phyloP scores from a whole-genome alignment of 2,888 invertebrate species.

The Pyrgus malvae region DNA sequence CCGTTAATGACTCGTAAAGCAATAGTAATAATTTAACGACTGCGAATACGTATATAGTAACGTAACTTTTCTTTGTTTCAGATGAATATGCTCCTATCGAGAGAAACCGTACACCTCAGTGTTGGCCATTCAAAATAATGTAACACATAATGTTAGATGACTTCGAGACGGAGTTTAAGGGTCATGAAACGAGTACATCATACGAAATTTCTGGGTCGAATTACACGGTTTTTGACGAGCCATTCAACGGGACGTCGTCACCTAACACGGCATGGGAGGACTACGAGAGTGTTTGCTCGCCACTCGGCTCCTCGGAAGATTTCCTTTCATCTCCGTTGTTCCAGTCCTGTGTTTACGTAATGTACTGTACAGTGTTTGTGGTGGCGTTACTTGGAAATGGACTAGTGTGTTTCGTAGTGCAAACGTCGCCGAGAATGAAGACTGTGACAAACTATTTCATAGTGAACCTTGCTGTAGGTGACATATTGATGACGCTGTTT shows the following conservation, averaged over 20 bases:
- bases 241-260: slow-evolving; percentile 38
- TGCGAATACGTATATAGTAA: too few relatives aligned
- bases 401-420: slow-evolving; percentile 92
- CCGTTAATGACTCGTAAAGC: slow-evolving; percentile 23
- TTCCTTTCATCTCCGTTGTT: slow-evolving; percentile 77
- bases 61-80: slow-evolving; percentile 31
- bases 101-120: not conserved
- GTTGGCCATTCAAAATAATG: slow-evolving; percentile 27
- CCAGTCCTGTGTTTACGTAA: slow-evolving; percentile 84
- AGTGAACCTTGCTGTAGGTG: slow-evolving; percentile 93
- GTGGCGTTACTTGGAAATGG: slow-evolving; percentile 88
- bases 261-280: slow-evolving; percentile 53
- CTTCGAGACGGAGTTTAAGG: slow-evolving; percentile 41
- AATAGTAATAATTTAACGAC: slow-evolving; percentile 23
- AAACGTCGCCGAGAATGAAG: slow-evolving; percentile 91
- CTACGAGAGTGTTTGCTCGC: slow-evolving; percentile 47
- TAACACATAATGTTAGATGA: slow-evolving; percentile 53
- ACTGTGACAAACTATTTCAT: slow-evolving; percentile 97
- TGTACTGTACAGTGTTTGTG: slow-evolving; percentile 87
- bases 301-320: slow-evolving; percentile 44
- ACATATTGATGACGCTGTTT: slow-evolving; percentile 93
- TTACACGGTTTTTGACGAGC: slow-evolving; percentile 34
- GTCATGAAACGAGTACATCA: slow-evolving; percentile 44
- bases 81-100: slow-evolving; percentile 5
- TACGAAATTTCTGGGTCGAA: slow-evolving; percentile 37